These are phyloP conservation scores for Heterocephalus glaber DNA, from an alignment of 2,113 vertebrate species.

Conservation along the genomic window DNA sequence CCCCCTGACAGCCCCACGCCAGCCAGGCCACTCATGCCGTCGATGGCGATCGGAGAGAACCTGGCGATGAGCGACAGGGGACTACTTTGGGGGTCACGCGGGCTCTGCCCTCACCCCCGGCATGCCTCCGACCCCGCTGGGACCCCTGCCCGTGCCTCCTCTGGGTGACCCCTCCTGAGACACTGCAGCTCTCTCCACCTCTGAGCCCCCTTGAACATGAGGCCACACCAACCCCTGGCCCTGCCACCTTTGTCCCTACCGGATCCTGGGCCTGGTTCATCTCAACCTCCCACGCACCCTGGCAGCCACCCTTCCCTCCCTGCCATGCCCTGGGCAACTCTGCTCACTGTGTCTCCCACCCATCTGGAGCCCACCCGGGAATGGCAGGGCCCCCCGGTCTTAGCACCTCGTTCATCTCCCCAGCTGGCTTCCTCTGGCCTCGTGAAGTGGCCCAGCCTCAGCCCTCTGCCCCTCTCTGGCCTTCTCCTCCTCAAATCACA, in stretches of 20 bases:
- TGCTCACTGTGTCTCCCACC: background rate
- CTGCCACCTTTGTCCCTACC: slow-evolving; percentile 80
- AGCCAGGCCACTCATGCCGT: slow-evolving; percentile 93
- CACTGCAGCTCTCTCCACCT: background rate
- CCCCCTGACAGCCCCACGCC: slow-evolving; percentile 92
- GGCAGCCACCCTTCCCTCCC: background rate
- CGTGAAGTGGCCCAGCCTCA: accelerated
- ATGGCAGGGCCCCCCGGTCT: background rate
- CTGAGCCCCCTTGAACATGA: background rate
- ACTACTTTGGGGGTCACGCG: slow-evolving; percentile 94
- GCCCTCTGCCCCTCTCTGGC: background rate
- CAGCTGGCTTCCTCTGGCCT: background rate
- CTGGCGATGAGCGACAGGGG: slow-evolving; percentile 93
- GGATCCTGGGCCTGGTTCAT: background rate
- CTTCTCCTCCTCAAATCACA: background rate
- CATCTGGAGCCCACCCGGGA: no score
- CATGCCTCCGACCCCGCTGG: slow-evolving; percentile 38
- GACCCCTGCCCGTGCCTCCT: background rate
- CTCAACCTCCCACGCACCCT: background rate
- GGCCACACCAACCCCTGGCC: background rate
- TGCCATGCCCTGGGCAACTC: background rate
- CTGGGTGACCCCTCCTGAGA: background rate
- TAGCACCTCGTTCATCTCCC: background rate
- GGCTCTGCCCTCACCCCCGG: slow-evolving; percentile 80
- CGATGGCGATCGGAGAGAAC: slow-evolving; percentile 94